Conservation (phyloP, 2,888 invertebrate species). For the Ophion costatus region DNA sequence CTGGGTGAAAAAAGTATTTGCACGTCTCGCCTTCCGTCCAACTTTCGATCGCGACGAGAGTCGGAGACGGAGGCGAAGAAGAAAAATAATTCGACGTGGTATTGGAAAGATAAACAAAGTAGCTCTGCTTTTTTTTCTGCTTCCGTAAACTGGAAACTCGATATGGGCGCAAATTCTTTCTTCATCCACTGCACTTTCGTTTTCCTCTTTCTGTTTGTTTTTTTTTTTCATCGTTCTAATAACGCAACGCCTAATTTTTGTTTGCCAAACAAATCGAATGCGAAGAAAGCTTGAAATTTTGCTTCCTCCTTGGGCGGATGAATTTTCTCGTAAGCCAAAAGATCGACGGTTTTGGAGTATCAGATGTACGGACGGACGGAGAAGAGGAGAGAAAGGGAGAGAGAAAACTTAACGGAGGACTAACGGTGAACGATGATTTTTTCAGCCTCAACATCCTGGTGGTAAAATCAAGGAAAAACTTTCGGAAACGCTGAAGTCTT, state of each 20-base stretch:
- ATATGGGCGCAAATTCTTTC: background rate
- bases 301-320: background rate
- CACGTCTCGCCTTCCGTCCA: background rate
- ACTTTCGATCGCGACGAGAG: background rate
- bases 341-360: slow-evolving; percentile 27
- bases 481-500: slow-evolving; percentile 94
- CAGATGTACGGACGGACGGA: slow-evolving; percentile 7
- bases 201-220: background rate
- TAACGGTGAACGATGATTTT: slow-evolving; percentile 60
- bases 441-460: slow-evolving; percentile 85
- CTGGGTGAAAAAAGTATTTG: background rate
- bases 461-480: slow-evolving; percentile 93
- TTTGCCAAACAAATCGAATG: background rate
- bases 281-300: background rate
- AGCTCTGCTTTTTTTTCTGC: too few relatives aligned
- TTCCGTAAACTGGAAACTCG: too few relatives aligned
- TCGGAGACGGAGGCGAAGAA: too few relatives aligned
- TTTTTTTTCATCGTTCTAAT: background rate
- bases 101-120: too few relatives aligned
- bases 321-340: background rate
- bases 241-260: background rate
- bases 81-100: too few relatives aligned
- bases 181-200: background rate
- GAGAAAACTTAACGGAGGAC: background rate
- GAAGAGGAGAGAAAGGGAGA: background rate